Conservation (phyloP, 2,113 vertebrate species). For the Tympanuchus pallidicinctus region DNA sequence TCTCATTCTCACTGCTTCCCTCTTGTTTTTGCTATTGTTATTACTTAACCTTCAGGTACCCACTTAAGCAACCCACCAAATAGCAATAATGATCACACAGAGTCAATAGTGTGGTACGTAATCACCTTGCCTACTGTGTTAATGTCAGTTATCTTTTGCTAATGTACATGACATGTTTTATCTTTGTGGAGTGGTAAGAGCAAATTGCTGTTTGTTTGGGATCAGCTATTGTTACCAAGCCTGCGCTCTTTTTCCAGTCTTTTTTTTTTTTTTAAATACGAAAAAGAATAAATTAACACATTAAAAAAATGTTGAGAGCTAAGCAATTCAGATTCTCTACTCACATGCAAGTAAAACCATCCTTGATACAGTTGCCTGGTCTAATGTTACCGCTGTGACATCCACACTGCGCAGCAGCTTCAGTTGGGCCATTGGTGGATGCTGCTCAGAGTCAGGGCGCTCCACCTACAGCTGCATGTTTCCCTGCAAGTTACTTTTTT, state of each 20-base stretch:
- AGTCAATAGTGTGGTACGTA: slow-evolving; percentile 73
- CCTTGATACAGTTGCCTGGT: background rate
- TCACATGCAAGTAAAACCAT: background rate
- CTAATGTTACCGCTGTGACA: background rate
- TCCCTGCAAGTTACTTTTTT: background rate
- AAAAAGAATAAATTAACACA: background rate
- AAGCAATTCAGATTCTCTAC: background rate
- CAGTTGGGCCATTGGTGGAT: background rate
- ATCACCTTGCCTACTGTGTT: slow-evolving; percentile 77
- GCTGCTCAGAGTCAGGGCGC: background rate
- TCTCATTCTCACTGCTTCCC: slow-evolving; percentile 23
- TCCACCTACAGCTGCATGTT: background rate
- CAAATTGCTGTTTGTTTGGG: slow-evolving; percentile 71
- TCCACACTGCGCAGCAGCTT: background rate
- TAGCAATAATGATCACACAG: slow-evolving; percentile 70
- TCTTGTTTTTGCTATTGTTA: slow-evolving; percentile 65
- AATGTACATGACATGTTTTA: slow-evolving; percentile 75
- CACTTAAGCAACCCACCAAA: slow-evolving; percentile 77
- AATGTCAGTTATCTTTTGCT: slow-evolving; percentile 77
- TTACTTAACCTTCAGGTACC: slow-evolving; percentile 79
- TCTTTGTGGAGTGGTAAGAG: slow-evolving; percentile 59
- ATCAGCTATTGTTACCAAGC: slow-evolving; percentile 68
- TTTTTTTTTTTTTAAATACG: background rate
- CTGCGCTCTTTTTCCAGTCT: slow-evolving; percentile 39
- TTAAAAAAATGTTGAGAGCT: background rate